These are phyloP conservation scores for Timandra comae DNA, from an alignment of 2,888 invertebrate genomes.

Conservation along the genomic window DNA sequence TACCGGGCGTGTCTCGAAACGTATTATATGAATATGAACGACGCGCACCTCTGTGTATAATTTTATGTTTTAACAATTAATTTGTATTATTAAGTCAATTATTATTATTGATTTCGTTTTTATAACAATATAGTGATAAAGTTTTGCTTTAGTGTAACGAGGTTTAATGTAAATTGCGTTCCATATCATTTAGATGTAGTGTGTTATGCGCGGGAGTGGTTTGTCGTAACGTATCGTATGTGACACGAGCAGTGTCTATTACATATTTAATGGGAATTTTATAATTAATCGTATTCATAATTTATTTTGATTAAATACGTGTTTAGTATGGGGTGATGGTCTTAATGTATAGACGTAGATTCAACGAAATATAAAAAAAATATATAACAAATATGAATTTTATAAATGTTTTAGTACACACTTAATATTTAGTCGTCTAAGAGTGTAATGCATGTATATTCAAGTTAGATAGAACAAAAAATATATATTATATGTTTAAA, in stretches of 20 bases:
- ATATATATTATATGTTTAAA: conserved; percentile 25
- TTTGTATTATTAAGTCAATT: conserved; percentile 66
- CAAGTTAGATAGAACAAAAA: conserved; percentile 61
- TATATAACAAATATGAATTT: conserved; percentile 45
- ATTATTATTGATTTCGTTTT: conserved; percentile 30
- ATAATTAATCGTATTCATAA: conserved; percentile 47
- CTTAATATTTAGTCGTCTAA: conserved; percentile 50
- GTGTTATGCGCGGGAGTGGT: too few relatives aligned
- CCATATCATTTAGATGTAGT: conserved; percentile 51
- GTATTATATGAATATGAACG: conserved; percentile 17
- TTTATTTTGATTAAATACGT: conserved; percentile 29
- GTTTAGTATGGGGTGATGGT: conserved; percentile 63
- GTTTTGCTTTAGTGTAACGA: conserved; percentile 46
- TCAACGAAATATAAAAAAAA: conserved; percentile 41
- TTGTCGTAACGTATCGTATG: too few relatives aligned
- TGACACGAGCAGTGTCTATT: conserved; percentile 9
- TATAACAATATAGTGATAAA: conserved; percentile 23
- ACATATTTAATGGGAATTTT: conserved; percentile 47
- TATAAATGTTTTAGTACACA: conserved; percentile 59
- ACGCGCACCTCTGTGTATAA: conserved; percentile 10
- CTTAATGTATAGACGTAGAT: conserved; percentile 55
- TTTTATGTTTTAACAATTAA: conserved; percentile 36
- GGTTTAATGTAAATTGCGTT: conserved; percentile 60
- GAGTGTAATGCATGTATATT: conserved; percentile 58
- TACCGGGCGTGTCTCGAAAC: conserved; percentile 11